Evolutionary conservation across 2,888 invertebrate genomes (phyloP).

Genomic region (Cheilosia impressa): DNA sequence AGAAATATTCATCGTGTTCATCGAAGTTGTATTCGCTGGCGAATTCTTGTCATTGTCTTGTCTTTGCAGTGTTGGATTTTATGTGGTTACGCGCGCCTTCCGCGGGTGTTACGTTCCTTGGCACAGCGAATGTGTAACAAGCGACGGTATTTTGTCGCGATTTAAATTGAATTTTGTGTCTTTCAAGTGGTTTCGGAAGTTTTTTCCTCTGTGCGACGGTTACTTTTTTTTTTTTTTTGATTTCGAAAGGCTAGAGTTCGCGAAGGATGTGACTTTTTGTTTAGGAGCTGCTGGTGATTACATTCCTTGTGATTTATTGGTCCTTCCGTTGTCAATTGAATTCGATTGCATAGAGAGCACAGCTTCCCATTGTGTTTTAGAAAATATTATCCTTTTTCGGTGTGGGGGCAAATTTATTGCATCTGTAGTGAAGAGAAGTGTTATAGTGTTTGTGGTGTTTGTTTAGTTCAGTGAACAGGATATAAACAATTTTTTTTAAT

Average conservation of each 20-base stretch:
- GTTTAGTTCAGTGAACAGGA: slow-evolving; percentile 38
- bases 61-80: not conserved
- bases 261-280: not conserved
- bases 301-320: slow-evolving; percentile 21
- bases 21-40: not conserved
- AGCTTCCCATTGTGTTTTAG: not conserved
- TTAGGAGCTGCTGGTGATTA: not conserved
- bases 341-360: not conserved
- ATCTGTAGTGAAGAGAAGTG: slow-evolving; percentile 3
- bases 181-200: slow-evolving; percentile 2
- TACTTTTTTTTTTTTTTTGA: not conserved
- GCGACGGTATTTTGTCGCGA: slow-evolving; percentile 9
- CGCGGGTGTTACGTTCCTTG: not conserved
- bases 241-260: not conserved
- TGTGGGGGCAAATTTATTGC: slow-evolving; percentile 3
- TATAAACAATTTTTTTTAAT: not conserved
- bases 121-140: not conserved
- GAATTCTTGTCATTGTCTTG: slow-evolving; percentile 10
- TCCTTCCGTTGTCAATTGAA: slow-evolving; percentile 13
- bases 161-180: slow-evolving; percentile 24
- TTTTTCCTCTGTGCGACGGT: not conserved
- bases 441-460: not conserved
- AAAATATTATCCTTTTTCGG: not conserved
- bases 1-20: not conserved
- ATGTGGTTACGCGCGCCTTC: slow-evolving; percentile 9